Evolutionary conservation across 2,888 invertebrate genomes (phyloP).

Genomic region (Papilio demoleus): DNA sequence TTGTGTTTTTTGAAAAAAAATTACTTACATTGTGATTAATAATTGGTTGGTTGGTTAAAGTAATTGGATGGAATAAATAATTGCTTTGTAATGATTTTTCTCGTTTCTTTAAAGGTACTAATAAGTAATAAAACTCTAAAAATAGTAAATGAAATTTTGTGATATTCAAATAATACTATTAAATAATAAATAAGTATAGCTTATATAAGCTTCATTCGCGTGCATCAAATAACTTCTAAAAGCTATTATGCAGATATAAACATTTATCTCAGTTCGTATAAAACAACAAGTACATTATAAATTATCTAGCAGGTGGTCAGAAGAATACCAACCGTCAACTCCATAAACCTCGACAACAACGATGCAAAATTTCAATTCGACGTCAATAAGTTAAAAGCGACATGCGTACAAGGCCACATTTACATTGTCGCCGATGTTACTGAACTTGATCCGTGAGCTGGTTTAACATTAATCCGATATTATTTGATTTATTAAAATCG

Average conservation of each 20-base stretch:
- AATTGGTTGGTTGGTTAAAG: too few species aligned
- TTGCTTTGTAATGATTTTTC: too few species aligned
- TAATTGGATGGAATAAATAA: too few species aligned
- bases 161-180: neutral
- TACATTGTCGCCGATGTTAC: slow-evolving; percentile 23
- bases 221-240: neutral
- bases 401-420: slow-evolving; percentile 5
- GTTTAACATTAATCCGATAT: slow-evolving; percentile 38
- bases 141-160: too few species aligned
- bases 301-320: neutral
- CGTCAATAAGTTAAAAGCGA: slow-evolving; percentile 17
- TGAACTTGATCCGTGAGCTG: slow-evolving; percentile 26
- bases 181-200: neutral
- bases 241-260: neutral
- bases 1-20: too few species aligned
- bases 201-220: neutral
- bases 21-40: too few species aligned
- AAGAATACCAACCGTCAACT: neutral
- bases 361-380: slow-evolving; percentile 6
- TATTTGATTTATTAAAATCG: slow-evolving; percentile 42
- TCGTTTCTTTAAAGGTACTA: too few species aligned
- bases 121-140: too few species aligned
- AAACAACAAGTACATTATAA: neutral
- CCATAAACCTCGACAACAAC: neutral
- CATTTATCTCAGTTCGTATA: neutral